Conservation (phyloP, 2,113 vertebrate species). For the Danio rerio region GRCz12tu NC_133178.1:42545501-42546000, state of each 20-base stretch:
- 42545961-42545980: too few species aligned
- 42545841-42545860: too few species aligned
- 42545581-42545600: slow-evolving; percentile 39
- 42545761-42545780: neutral
- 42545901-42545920: too few species aligned
- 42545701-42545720: slow-evolving; percentile 37
- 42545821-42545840: too few species aligned
- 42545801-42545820: too few species aligned
- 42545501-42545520: neutral
- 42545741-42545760: neutral
- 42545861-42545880: too few species aligned
- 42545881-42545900: too few species aligned
- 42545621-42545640: slow-evolving; percentile 17
- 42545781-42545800: neutral
- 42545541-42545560: neutral
- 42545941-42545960: too few species aligned
- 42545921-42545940: too few species aligned
- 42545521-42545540: neutral
- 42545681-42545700: slow-evolving; percentile 15
- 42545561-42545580: slow-evolving; percentile 3
- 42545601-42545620: slow-evolving; percentile 30
- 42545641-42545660: slow-evolving; percentile 22
- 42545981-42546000: too few species aligned
- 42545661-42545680: slow-evolving; percentile 32
- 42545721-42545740: neutral